Evolutionary conservation across 2,113 vertebrate species (phyloP).

Genomic region (Parus major): DNA sequence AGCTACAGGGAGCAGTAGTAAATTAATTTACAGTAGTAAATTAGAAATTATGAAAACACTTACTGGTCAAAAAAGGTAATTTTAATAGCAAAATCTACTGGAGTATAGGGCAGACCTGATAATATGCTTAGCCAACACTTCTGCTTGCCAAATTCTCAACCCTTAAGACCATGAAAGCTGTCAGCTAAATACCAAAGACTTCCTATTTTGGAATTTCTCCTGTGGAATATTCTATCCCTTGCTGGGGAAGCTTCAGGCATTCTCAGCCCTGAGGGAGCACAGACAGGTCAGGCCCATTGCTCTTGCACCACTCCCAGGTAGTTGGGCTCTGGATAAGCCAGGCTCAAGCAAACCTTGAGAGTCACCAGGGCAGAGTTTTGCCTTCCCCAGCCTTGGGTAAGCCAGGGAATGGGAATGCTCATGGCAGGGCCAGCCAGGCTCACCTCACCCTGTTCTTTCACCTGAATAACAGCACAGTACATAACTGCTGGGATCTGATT

Average conservation of each 20-base stretch:
- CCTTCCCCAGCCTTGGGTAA: not conserved
- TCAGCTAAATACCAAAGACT: not conserved
- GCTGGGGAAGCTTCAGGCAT: not conserved
- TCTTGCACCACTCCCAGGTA: not conserved
- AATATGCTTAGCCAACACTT: not conserved
- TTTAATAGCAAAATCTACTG: not conserved
- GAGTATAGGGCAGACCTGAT: not conserved
- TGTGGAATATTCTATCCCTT: not conserved
- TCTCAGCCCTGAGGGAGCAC: not conserved
- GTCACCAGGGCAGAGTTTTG: not conserved
- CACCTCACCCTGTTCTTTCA: not conserved
- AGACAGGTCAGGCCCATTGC: not conserved
- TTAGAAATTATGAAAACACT: not conserved
- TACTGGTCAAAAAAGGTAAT: not conserved
- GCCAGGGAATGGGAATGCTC: fast-evolving
- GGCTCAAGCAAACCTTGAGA: not conserved
- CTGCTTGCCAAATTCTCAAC: not conserved
- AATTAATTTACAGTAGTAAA: not conserved
- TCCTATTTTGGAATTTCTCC: not conserved
- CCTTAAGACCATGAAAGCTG: not conserved
- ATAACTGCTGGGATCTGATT: not conserved
- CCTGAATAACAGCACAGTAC: not conserved
- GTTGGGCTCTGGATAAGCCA: not conserved
- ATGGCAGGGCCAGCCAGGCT: not conserved
- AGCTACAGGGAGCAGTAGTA: not conserved